A percentile compares a stretch with the other conserved stretches of the same genome.
Evolutionary conservation across 2,888 invertebrate species (phyloP).

Genomic region (Pandemis cinnamomeana): DNA sequence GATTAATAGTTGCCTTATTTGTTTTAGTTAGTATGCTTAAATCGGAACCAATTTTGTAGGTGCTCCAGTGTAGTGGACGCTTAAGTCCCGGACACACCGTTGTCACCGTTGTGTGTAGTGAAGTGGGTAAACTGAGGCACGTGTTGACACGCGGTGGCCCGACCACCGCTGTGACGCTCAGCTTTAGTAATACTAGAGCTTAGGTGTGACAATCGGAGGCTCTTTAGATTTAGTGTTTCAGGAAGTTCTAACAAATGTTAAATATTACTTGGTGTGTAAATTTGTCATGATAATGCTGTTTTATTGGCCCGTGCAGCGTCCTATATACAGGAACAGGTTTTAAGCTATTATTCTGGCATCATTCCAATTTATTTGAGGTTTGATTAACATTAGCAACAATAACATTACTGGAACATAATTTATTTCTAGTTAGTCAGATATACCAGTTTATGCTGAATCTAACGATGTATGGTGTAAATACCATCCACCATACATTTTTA

Average conservation of each 20-base stretch:
- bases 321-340: no score
- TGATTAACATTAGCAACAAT: no score
- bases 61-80: conserved; percentile 23
- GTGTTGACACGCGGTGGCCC: conserved; percentile 32
- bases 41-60: background rate
- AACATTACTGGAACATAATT: no score
- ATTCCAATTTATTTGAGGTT: no score
- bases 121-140: conserved; percentile 40
- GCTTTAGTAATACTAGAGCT: conserved; percentile 3
- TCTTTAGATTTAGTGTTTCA: background rate
- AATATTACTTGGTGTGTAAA: no score
- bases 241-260: background rate
- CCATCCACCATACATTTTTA: no score
- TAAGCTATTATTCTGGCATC: no score
- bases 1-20: background rate
- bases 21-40: background rate
- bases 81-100: conserved; percentile 27
- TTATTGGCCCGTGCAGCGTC: no score
- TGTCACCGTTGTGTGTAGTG: conserved; percentile 3
- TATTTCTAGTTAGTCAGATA: no score
- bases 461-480: no score
- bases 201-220: background rate
- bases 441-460: no score
- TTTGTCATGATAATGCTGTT: no score
- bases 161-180: conserved; percentile 34